A percentile compares a stretch with the other conserved stretches of the same genome.
These are phyloP conservation scores for Agelaius tricolor DNA, from an alignment of 2,113 vertebrate genomes.

Conservation along the genomic window DNA sequence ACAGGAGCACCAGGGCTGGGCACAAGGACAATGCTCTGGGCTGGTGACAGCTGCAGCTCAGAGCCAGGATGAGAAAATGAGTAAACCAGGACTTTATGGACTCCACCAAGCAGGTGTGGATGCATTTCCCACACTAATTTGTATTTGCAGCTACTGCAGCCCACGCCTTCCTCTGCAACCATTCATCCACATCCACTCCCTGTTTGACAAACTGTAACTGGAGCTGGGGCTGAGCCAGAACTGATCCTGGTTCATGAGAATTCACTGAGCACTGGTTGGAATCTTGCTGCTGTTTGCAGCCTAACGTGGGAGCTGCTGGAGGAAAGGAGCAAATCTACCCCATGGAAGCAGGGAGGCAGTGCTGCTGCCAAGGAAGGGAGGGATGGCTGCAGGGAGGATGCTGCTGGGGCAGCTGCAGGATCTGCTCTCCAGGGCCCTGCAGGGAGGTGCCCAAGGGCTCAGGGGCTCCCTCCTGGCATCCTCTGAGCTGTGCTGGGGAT, in stretches of 20 bases:
- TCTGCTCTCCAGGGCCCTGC: neutral
- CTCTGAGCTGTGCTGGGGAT: rapidly evolving
- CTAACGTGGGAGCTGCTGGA: neutral
- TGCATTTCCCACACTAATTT: neutral
- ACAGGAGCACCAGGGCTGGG: neutral
- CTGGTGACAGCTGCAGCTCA: neutral
- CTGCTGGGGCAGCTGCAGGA: neutral
- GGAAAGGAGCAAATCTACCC: neutral
- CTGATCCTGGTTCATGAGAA: neutral
- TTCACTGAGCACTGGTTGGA: neutral
- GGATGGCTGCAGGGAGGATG: neutral
- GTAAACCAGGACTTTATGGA: rapidly evolving
- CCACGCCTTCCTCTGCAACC: neutral
- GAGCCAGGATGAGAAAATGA: neutral
- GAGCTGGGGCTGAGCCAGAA: neutral
- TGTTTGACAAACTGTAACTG: neutral
- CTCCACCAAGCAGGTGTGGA: neutral
- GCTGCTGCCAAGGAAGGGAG: neutral
- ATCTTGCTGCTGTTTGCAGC: neutral
- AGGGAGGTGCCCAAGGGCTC: neutral
- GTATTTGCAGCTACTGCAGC: neutral
- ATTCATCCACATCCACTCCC: neutral
- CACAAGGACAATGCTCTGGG: rapidly evolving
- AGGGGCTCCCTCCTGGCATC: neutral
- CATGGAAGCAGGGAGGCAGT: neutral